Conservation (phyloP, 2,113 vertebrate genomes). For the Lonchura striata region DNA sequence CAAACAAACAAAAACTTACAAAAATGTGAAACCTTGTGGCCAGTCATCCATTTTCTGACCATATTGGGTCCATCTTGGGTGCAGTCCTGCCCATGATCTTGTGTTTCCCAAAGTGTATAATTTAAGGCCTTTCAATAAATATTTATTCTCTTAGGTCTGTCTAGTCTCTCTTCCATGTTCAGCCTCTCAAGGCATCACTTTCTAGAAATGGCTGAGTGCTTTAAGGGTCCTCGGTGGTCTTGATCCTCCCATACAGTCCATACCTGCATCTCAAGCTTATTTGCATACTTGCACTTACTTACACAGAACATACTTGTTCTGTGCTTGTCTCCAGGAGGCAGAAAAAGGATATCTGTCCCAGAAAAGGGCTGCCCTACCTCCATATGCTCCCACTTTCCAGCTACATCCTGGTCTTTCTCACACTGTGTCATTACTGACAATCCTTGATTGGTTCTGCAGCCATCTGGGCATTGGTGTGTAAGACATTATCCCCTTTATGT, state of each 20-base stretch:
- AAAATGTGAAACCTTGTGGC: background rate
- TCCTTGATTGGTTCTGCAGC: background rate
- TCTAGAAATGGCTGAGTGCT: background rate
- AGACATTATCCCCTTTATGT: background rate
- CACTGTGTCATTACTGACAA: background rate
- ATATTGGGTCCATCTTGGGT: background rate
- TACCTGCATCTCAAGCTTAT: fast-evolving
- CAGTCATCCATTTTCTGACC: background rate
- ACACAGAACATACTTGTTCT: too few species aligned
- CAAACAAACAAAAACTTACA: background rate
- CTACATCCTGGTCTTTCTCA: background rate
- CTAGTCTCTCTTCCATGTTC: background rate
- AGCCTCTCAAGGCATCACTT: background rate
- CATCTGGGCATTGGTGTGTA: background rate
- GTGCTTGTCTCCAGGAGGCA: background rate
- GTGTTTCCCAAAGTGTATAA: background rate
- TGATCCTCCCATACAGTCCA: background rate
- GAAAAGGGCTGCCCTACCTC: background rate
- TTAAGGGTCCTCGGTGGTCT: background rate
- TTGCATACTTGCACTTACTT: fast-evolving
- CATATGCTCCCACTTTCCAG: background rate
- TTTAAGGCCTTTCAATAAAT: background rate
- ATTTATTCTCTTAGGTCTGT: background rate
- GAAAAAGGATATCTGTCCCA: background rate
- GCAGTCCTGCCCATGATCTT: background rate